Base-by-base conservation (phyloP, 2,888 invertebrate species). In the Hirtodrosophila cameraria region DNA sequence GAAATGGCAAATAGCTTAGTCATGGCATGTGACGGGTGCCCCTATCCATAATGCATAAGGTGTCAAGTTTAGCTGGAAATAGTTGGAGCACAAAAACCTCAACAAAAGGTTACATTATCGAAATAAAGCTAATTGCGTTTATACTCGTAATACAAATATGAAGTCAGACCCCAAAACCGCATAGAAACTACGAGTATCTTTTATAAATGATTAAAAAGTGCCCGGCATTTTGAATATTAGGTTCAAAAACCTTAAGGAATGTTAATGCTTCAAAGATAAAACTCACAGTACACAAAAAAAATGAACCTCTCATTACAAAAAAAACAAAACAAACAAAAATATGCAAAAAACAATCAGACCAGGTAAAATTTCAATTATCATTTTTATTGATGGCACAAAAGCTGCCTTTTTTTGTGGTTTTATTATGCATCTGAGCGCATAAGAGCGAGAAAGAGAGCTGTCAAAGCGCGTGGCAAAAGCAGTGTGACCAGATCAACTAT, bases 181-280 rank as follows among this genome's bases (percentile, higher is more conserved):
- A 33, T 33, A 27, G 52, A 54, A 63, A 57, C 53, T 69, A 27
- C 35, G 16, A 30, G 16, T 42, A 36, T 30, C 25, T 41, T 7
- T 28, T 13, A 15, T 28, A 23, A 12, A 42, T 13, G 27, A 33
- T 42, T n/a, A n/a, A 16, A 39, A 54, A 33, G n/a, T 30, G 30
- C 41, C 41, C 38, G 36, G 35, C 43, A 27, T 18, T 36, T 45
- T 35, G 30, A 46, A 33, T 25, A 15, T 9, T n/a, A 67, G 48
- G 83, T 86, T 83, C 78, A 83, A 80, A 77, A 68, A 81, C 78
- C 81, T 60, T 73, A 42, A 16, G 15, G 58, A 62, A 67, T 73
- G 50, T 59, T 58, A 61, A 59, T 61, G 58, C 63, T 60, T 49
- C 23, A 53, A 57, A 66, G 63, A 64, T 46, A 33, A 71, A 65